Evolutionary conservation across 2,888 invertebrate species (phyloP).

Genomic region (Myopa testacea): DNA sequence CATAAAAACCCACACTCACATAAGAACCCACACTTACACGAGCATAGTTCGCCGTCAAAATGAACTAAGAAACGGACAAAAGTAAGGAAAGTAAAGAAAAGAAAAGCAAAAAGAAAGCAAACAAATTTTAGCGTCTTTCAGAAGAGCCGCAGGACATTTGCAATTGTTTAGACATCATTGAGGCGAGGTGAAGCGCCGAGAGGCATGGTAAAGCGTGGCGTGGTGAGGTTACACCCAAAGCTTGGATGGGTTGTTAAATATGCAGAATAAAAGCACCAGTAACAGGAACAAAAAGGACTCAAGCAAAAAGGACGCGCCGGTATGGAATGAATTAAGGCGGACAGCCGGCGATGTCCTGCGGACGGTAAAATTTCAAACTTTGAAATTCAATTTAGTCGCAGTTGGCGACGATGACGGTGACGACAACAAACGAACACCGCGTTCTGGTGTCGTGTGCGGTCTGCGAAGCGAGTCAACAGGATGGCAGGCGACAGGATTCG

Average conservation of each 20-base stretch:
- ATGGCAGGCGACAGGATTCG: slow-evolving; percentile 12
- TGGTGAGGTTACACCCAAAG: neutral
- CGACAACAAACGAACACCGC: neutral
- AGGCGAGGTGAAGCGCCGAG: neutral
- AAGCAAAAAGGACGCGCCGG: neutral
- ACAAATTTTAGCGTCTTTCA: slow-evolving; percentile 32
- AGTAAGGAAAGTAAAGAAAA: neutral
- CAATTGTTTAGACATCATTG: slow-evolving; percentile 29
- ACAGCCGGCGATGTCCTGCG: neutral
- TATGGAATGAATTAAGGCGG: neutral
- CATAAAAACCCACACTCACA: neutral
- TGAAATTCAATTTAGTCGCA: slow-evolving; percentile 41
- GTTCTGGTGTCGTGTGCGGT: neutral
- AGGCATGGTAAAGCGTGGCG: too few relatives aligned
- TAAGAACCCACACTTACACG: neutral
- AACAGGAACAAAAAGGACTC: neutral
- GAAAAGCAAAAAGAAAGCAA: neutral
- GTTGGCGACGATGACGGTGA: neutral
- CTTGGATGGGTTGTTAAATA: neutral
- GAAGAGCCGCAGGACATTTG: slow-evolving; percentile 36
- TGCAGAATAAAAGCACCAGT: neutral
- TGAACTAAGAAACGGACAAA: neutral
- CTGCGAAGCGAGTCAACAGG: slow-evolving; percentile 3
- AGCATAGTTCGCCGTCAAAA: neutral
- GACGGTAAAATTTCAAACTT: slow-evolving; percentile 33